Percentiles rank a stretch among this genome's conserved stretches.
phyloP scores from a whole-genome alignment of 2,113 vertebrate genomes.

The Boulengeromyrus knoepffleri region DNA sequence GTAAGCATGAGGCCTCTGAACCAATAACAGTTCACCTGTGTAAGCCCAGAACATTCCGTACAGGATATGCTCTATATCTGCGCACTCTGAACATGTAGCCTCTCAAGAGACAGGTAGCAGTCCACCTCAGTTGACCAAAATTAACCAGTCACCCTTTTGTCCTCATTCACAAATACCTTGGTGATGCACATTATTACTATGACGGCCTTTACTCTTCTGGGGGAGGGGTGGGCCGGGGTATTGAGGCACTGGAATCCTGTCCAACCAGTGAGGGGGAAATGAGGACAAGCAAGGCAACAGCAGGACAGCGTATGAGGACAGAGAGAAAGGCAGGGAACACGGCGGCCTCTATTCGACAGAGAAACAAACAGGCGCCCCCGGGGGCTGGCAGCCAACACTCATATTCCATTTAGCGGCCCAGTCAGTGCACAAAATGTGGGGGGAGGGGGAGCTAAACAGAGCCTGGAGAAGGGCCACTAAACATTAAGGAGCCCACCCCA shows the following conservation, averaged over 20 bases:
- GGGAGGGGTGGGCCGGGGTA: not conserved
- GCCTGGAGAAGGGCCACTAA: not conserved
- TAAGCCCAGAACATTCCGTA: not conserved
- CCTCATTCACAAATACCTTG: constrained; percentile 1
- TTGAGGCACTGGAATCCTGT: not conserved
- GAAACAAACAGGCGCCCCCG: not conserved
- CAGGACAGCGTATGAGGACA: not conserved
- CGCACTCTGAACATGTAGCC: not conserved
- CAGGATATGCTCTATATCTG: not conserved
- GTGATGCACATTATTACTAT: not conserved
- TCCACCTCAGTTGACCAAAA: not conserved
- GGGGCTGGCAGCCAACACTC: not conserved
- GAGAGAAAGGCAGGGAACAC: not conserved
- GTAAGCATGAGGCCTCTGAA: not conserved
- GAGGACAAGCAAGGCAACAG: not conserved
- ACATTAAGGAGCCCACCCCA: not conserved
- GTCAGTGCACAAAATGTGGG: not conserved
- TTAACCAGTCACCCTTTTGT: not conserved
- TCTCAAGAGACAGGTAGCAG: not conserved
- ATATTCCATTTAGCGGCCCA: not conserved
- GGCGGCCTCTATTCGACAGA: not conserved
- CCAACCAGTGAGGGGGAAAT: not conserved
- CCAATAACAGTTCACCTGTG: not conserved
- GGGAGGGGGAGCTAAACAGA: not conserved
- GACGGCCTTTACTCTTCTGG: not conserved